A percentile compares a stretch with the other conserved stretches of the same genome.
Evolutionary conservation across 1,140 invertebrate species (phyloP).

Genomic region (Bombus affinis): DNA sequence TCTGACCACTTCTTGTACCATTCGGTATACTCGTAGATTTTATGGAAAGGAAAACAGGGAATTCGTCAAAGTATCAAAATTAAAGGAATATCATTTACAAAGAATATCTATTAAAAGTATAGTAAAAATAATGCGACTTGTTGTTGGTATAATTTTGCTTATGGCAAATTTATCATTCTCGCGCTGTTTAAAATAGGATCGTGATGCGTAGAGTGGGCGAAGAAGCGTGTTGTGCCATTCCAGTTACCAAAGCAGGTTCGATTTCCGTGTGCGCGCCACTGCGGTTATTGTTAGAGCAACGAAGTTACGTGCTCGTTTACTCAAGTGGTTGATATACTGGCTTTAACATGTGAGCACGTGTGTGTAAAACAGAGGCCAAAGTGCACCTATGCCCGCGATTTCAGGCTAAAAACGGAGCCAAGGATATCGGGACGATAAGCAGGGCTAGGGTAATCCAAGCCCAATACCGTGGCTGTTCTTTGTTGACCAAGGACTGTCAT

Average conservation of each 20-base stretch:
- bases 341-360: slow-evolving; percentile 6
- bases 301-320: slow-evolving; percentile 55
- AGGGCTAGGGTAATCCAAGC: slow-evolving; percentile 46
- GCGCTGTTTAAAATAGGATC: background rate
- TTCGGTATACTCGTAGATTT: background rate
- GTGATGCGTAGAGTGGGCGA: background rate
- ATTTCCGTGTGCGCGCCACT: slow-evolving; percentile 40
- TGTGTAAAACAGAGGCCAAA: slow-evolving; percentile 54
- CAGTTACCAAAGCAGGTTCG: slow-evolving; percentile 29
- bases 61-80: background rate
- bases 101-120: no score
- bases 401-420: slow-evolving; percentile 61
- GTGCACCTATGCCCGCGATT: slow-evolving; percentile 58
- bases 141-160: background rate
- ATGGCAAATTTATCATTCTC: background rate
- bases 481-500: slow-evolving; percentile 34
- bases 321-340: slow-evolving; percentile 44
- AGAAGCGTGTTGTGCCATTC: slow-evolving; percentile 17
- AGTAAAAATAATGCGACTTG: no score
- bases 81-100: no score
- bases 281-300: slow-evolving; percentile 56
- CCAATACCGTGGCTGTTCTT: slow-evolving; percentile 43
- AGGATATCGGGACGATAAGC: slow-evolving; percentile 60
- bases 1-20: slow-evolving; percentile 4
- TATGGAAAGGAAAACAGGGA: no score